Evolutionary conservation across 2,797 vertebrate species (phyloP).

Genomic region (Serranus cabrilla): DNA sequence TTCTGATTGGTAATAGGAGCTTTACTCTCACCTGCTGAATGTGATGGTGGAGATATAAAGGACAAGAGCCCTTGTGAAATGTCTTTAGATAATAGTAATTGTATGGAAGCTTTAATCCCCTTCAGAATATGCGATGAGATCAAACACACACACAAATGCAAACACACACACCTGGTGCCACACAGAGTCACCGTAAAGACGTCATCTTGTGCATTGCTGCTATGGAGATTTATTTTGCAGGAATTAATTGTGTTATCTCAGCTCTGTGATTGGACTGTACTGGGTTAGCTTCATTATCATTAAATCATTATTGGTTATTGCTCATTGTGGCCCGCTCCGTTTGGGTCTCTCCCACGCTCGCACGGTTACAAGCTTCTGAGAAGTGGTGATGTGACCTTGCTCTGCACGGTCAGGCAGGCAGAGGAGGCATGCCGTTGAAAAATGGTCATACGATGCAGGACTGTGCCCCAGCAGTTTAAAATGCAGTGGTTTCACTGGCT

Average conservation of each 20-base stretch:
- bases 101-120: conserved; percentile 54
- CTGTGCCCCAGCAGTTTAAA: conserved; percentile 15
- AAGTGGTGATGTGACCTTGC: conserved; percentile 47
- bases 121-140: conserved; percentile 36
- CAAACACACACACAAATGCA: conserved; percentile 14
- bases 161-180: conserved; percentile 6
- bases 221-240: conserved; percentile 38
- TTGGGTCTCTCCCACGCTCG: conserved; percentile 5
- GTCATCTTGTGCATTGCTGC: conserved; percentile 7
- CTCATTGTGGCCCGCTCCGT: conserved; percentile 22
- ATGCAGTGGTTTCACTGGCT: not conserved
- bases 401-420: conserved; percentile 20
- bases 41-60: conserved; percentile 38
- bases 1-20: conserved; percentile 3
- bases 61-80: conserved; percentile 43
- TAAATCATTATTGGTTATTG: conserved; percentile 56
- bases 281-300: conserved; percentile 44
- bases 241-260: conserved; percentile 29
- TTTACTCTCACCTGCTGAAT: conserved; percentile 29
- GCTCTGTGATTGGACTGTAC: not conserved
- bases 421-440: conserved; percentile 16
- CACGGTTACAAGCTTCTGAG: conserved; percentile 18
- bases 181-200: conserved; percentile 15
- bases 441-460: not conserved
- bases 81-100: conserved; percentile 54